phyloP scores from a whole-genome alignment of 2,797 vertebrate species.

The Yasuhikotakia modesta region DNA sequence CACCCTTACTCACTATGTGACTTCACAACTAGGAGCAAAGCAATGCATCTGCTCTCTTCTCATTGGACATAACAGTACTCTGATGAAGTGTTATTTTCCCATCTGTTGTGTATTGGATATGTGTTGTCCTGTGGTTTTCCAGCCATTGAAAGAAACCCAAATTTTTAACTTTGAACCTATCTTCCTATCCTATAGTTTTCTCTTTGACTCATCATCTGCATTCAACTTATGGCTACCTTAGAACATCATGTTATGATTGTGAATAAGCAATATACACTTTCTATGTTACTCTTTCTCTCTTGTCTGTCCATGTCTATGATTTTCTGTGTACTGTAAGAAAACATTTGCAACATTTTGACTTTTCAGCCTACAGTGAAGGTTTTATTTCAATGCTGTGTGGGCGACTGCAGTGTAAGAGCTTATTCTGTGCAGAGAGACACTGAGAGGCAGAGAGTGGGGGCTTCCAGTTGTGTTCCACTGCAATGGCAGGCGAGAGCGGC shows the following conservation, averaged over 20 bases:
- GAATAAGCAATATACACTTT: slow-evolving; percentile 51
- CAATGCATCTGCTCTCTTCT: slow-evolving; percentile 44
- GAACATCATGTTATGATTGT: slow-evolving; percentile 22
- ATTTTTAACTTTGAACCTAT: no score
- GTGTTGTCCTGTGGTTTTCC: slow-evolving; percentile 30
- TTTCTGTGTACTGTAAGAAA: slow-evolving; percentile 14
- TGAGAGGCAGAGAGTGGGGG: slow-evolving; percentile 44
- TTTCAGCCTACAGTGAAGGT: slow-evolving; percentile 60
- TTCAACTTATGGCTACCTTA: slow-evolving; percentile 30
- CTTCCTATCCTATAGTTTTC: slow-evolving; percentile 3
- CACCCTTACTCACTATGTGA: slow-evolving; percentile 50
- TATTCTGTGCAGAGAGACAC: slow-evolving; percentile 59
- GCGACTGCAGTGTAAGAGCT: slow-evolving; percentile 62
- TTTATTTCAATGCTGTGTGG: slow-evolving; percentile 58
- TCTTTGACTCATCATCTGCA: slow-evolving; percentile 23
- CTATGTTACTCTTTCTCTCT: no score
- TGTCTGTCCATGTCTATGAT: slow-evolving; percentile 26
- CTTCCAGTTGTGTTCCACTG: slow-evolving; percentile 51
- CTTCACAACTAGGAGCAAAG: slow-evolving; percentile 48
- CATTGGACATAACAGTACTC: slow-evolving; percentile 33
- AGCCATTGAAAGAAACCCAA: no score
- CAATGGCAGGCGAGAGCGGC: slow-evolving; percentile 47
- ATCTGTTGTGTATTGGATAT: slow-evolving; percentile 40
- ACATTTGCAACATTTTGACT: slow-evolving; percentile 51
- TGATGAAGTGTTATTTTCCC: slow-evolving; percentile 48